A percentile compares a stretch with the other conserved stretches of the same genome.
Evolutionary conservation across 2,888 invertebrate genomes (phyloP).

Genomic region (Nomada fabriciana): DNA sequence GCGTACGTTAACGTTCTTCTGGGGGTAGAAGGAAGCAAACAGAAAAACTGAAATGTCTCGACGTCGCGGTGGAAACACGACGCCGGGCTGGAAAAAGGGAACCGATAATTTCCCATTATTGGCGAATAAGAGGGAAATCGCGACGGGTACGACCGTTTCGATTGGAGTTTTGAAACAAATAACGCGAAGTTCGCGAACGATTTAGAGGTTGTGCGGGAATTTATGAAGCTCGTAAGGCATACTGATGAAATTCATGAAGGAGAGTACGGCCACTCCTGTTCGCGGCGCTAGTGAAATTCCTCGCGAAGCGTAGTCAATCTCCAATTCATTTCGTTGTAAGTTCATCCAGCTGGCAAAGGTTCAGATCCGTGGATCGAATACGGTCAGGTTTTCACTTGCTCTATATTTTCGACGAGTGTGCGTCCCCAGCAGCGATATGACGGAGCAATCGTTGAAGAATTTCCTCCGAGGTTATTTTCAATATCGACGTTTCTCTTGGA

Average conservation of each 20-base stretch:
- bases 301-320: slow-evolving; percentile 57
- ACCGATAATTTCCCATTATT: slow-evolving; percentile 49
- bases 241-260: slow-evolving; percentile 63
- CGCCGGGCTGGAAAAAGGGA: background rate
- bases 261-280: slow-evolving; percentile 10
- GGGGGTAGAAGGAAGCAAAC: too few relatives aligned
- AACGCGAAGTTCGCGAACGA: slow-evolving; percentile 39
- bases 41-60: background rate
- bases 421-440: slow-evolving; percentile 16
- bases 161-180: slow-evolving; percentile 56
- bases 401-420: slow-evolving; percentile 32
- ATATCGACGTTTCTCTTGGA: background rate
- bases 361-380: slow-evolving; percentile 64
- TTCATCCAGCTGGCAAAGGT: slow-evolving; percentile 70
- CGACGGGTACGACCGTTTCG: slow-evolving; percentile 28
- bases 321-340: slow-evolving; percentile 68
- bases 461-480: slow-evolving; percentile 36
- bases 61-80: background rate
- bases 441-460: slow-evolving; percentile 23
- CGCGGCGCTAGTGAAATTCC: slow-evolving; percentile 51
- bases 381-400: slow-evolving; percentile 38
- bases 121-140: slow-evolving; percentile 35
- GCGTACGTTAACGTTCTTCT: background rate
- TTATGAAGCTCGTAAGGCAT: slow-evolving; percentile 56
- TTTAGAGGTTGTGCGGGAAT: slow-evolving; percentile 50